Evolutionary conservation across 2,113 vertebrate species (phyloP), one percentile per base, ranked within the genome.

Genomic region (Chiloscyllium plagiosum): DNA sequence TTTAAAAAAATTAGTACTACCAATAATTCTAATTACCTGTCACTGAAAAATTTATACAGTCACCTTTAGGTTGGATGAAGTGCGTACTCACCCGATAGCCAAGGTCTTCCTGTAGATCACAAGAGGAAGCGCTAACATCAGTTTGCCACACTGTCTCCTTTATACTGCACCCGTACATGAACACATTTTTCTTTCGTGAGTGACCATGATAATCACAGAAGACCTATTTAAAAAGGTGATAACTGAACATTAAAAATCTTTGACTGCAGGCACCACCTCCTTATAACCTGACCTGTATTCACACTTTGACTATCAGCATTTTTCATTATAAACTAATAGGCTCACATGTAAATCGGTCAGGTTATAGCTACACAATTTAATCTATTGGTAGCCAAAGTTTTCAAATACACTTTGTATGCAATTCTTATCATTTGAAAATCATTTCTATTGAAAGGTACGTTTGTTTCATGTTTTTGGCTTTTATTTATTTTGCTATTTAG

Each of bases 141-240:
- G 98, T 98, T 96, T 99, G 99, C 99, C 98, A 99, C 96, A 99
- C 98, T 0, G 99, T 99, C 97, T 99, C 99, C 96, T 99, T 99
- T 96, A 99, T 97, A 92, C 99, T 99, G 97, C 99, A 99, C 96
- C 99, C 99, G 72, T 99, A 99, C 99, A 99, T 99, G 96, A 99
- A 99, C 0, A 99, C 99, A 33, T 99, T 99, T 97, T 99, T 99
- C 98, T 99, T 99, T 96, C 99, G 98, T 96, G 99, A 99, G 97
- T 99, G 99, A 95, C 99, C 99, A 83, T 99, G 99, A 97, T 99
- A 99, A 97, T 99, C 99, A 42, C 98, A 98, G 96, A 97, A 98
- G 80, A 98, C 98, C 98, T 98, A 96, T 0, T 61, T 61, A 61
- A 61, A 61, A 61, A 61, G 56, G 56, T 61, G 56, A 47, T 47